A percentile compares a stretch with the other conserved stretches of the same genome.
phyloP scores from a whole-genome alignment of 1,140 invertebrate species.

The Elymnias hypermnestra region DNA sequence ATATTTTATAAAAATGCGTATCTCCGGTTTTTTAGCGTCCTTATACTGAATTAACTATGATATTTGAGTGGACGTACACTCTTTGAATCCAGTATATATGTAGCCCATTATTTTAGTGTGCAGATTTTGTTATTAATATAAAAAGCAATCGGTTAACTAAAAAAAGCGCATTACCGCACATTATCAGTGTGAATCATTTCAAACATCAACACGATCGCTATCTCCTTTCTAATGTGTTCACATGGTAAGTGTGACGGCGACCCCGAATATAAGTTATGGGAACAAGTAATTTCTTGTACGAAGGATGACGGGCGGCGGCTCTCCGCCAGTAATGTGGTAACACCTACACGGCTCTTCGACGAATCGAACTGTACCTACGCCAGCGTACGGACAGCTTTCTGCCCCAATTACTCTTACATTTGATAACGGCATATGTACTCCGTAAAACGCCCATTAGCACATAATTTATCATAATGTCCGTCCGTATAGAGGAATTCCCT shows the following conservation, averaged over 20 bases:
- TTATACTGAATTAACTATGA: too few relatives aligned
- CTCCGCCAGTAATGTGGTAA: slow-evolving; percentile 36
- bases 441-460: slow-evolving; percentile 16
- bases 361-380: slow-evolving; percentile 56
- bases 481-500: neutral
- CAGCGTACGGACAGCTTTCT: slow-evolving; percentile 47
- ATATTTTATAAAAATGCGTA: too few relatives aligned
- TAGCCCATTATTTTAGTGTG: too few relatives aligned
- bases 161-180: neutral
- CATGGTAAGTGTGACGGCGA: slow-evolving; percentile 62
- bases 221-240: slow-evolving; percentile 63
- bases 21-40: too few relatives aligned
- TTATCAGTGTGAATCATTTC: slow-evolving; percentile 41
- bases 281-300: slow-evolving; percentile 67
- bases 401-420: slow-evolving; percentile 47
- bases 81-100: too few relatives aligned
- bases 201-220: slow-evolving; percentile 28
- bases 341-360: slow-evolving; percentile 60
- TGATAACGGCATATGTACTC: slow-evolving; percentile 24
- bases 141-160: too few relatives aligned
- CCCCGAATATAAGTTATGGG: slow-evolving; percentile 70
- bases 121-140: too few relatives aligned
- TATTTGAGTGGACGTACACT: too few relatives aligned
- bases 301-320: slow-evolving; percentile 49
- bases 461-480: neutral